These are phyloP conservation scores for Zootermopsis nevadensis DNA, from an alignment of 2,888 invertebrate genomes.

Conservation along the genomic window DNA sequence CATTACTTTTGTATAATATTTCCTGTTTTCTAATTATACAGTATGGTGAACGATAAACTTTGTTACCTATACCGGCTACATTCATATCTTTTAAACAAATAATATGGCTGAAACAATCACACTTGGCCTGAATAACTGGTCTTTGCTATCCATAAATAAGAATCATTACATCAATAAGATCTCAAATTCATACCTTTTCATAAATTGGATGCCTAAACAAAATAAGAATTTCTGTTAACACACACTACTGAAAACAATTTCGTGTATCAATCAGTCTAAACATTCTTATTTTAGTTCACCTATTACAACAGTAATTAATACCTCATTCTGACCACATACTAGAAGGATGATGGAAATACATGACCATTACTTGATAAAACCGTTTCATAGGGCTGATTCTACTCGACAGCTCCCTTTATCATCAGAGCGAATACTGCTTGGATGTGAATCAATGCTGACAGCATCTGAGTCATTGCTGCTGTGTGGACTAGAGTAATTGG, in stretches of 20 bases:
- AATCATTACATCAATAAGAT: background rate
- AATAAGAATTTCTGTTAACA: background rate
- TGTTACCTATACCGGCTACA: too few relatives aligned
- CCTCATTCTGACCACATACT: background rate
- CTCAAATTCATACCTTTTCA: background rate
- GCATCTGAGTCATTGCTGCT: conserved; percentile 89
- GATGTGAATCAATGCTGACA: conserved; percentile 57
- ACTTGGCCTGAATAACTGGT: background rate
- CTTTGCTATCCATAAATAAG: conserved; percentile 1
- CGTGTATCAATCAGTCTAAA: background rate
- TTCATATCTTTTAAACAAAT: background rate
- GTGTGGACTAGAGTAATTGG: conserved; percentile 90
- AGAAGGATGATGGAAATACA: background rate
- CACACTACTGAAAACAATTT: background rate
- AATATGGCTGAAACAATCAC: background rate
- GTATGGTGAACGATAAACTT: too few relatives aligned
- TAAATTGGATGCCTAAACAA: background rate
- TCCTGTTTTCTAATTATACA: too few relatives aligned
- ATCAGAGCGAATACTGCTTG: conserved; percentile 51
- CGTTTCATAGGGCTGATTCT: conserved; percentile 50
- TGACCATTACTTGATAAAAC: too few relatives aligned
- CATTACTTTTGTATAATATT: too few relatives aligned
- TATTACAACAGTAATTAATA: background rate
- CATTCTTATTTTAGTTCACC: background rate
- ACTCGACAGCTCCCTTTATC: conserved; percentile 48